Evolutionary conservation across 1,140 invertebrate species (phyloP), one percentile per base, ranked within the genome.

Genomic region (Drosophila baimaii): DNA sequence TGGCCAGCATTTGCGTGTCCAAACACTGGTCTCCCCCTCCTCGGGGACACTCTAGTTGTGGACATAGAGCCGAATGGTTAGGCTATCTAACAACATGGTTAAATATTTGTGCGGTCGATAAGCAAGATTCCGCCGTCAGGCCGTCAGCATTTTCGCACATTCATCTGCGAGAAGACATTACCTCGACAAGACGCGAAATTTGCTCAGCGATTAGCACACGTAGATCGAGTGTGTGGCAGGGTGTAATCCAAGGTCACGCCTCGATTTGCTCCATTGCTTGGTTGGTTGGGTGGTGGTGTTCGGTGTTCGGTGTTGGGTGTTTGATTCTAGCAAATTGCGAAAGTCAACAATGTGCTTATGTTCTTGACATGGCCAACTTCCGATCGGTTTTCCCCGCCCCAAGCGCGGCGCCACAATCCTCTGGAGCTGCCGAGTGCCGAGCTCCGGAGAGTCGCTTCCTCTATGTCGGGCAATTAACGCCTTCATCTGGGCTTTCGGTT

Each of bases 31-130:
- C 44, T 62, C 41, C 23, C 4, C 21, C 31, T 21, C 17, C 13
- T 21, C 58, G 41, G 21, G 41, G 21, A 23, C 47, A 52, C 49
- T 55, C 52, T 13, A 31, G 29, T 31, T 64, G 61, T 64, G 62
- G 62, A 64, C 56, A 62, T 17, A 63, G 25, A n/a, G 15, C 2
- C 35, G 15, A n/a, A n/a, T 15, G 15, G 35, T n/a, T n/a, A 37
- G 35, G 27, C 37, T 15, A 56, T 35, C 65, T 39, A 19, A 43
- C 51, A 57, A 71, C 52, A 33, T 71, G 68, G 51, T 25, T 17
- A 65, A 77, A 86, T 78, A 81, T 85, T 85, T 85, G 61, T 39
- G 35, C 41, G 51, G 61, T 31, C 66, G 77, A 84, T 85, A 72
- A 47, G 73, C 59, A 39, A 62, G 78, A 72, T 33, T 15, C 51